Evolutionary conservation across 2,113 vertebrate species (phyloP), one percentile per base, ranked within the genome.

Genomic region (Enhydra lutris): DNA sequence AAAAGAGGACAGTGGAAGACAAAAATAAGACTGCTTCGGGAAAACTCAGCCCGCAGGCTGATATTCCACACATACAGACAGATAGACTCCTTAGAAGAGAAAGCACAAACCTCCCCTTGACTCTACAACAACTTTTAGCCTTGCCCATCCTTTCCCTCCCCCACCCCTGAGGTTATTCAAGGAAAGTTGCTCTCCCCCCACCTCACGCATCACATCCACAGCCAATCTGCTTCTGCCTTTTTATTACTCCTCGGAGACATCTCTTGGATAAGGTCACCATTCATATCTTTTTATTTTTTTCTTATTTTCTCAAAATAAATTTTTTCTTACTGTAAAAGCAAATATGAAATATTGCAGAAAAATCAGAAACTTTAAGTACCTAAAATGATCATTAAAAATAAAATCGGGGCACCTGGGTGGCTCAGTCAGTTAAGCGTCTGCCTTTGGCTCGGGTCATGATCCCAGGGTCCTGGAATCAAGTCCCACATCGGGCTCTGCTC

Each of bases 371-470:
- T 6, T 45, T 15, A 89, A 80, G 31, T 11, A n/a, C 59, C 74
- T 63, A 69, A 95, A 93, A 83, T 50, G 52, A 86, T 42, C 82
- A n/a, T 63, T 87, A 95, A 59, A 95, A 88, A 73, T 73, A n/a
- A 84, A 84, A 55, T 55, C 52, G 18, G 17, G 52, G 52, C 52
- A 1, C 17, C 52, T 55, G 52, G 52, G 52, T 18, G 52, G 52
- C 52, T 55, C 52, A 55, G 52, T 55, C 17, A 18, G 52, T 55
- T 55, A 55, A 55, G 17, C 52, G 0, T 55, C 52, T 55, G 50
- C 50, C 50, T 52, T 52, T 4, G 50, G 50, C 50, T 17, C 50
- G 1, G 14, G 50, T 52, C 14, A 52, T 52, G 50, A 52, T 52
- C 15, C 50, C 50, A 52, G 50, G 15, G 50, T 52, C 50, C 50